Evolutionary conservation across 2,888 invertebrate species (phyloP).

Genomic region (Thereva unica): DNA sequence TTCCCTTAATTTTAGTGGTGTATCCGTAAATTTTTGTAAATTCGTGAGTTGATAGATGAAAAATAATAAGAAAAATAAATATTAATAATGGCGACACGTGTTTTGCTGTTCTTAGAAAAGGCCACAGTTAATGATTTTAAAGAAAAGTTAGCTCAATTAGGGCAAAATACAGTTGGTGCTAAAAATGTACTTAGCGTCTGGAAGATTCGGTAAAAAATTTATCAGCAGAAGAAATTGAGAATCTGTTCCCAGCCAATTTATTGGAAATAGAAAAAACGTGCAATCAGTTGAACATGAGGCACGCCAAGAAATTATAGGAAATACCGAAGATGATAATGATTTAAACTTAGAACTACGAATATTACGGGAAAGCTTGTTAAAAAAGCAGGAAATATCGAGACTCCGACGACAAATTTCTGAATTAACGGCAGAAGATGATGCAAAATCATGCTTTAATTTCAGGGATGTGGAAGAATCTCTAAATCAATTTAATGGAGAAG

Average conservation of each 20-base stretch:
- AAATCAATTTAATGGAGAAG: slow-evolving; percentile 4
- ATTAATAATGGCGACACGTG: neutral
- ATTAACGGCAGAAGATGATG: neutral
- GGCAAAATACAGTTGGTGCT: neutral
- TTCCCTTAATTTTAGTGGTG: too few species aligned
- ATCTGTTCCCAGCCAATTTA: neutral
- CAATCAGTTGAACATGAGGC: neutral
- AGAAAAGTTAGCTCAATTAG: neutral
- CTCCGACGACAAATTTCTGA: neutral
- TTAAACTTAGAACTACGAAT: neutral
- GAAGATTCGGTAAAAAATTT: neutral
- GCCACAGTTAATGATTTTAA: neutral
- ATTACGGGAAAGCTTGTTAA: neutral
- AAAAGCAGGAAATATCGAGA: neutral
- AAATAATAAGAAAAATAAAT: too few species aligned
- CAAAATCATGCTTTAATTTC: neutral
- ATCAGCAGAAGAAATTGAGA: neutral
- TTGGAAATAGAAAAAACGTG: neutral
- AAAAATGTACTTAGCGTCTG: neutral
- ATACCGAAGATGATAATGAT: neutral
- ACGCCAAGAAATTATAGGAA: neutral
- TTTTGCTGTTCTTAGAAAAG: neutral
- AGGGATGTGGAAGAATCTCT: neutral
- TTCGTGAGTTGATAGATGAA: too few species aligned
- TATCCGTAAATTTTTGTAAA: too few species aligned